Conservation (phyloP, 2,888 invertebrate species). For the Spilosoma lubricipeda region DNA sequence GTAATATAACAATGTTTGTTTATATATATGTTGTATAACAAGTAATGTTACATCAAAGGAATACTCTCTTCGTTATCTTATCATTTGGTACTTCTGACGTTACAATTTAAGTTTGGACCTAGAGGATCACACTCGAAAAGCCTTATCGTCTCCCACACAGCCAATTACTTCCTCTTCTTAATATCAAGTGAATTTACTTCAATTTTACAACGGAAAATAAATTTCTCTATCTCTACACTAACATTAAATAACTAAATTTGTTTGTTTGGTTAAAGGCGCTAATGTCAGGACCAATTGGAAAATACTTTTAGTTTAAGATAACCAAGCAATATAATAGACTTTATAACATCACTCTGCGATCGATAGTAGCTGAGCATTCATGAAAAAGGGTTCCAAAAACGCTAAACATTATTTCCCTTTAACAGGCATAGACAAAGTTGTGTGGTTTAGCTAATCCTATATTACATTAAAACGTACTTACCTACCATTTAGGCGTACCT, state of each 20-base stretch:
- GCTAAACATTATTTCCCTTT: neutral
- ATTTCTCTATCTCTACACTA: neutral
- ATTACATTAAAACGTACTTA: neutral
- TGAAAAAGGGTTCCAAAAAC: neutral
- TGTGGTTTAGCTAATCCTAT: neutral
- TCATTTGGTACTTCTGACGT: neutral
- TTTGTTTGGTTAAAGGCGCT: too few species aligned
- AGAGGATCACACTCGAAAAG: neutral
- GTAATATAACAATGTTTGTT: too few species aligned
- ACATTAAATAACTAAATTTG: too few species aligned
- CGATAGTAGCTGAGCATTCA: too few species aligned
- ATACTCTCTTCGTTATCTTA: neutral
- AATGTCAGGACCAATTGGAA: too few species aligned
- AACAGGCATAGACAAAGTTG: neutral
- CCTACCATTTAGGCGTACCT: neutral
- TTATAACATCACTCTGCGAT: too few species aligned
- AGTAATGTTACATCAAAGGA: too few species aligned
- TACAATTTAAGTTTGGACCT: neutral
- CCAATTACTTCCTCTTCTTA: neutral
- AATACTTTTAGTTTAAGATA: too few species aligned
- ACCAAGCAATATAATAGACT: too few species aligned
- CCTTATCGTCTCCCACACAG: neutral
- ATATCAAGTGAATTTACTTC: neutral
- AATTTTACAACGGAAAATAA: neutral
- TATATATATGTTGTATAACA: too few species aligned